Evolutionary conservation across 2,888 invertebrate genomes (phyloP), one percentile per base, ranked within the genome.

Genomic region (Aleiodes testaceus): DNA sequence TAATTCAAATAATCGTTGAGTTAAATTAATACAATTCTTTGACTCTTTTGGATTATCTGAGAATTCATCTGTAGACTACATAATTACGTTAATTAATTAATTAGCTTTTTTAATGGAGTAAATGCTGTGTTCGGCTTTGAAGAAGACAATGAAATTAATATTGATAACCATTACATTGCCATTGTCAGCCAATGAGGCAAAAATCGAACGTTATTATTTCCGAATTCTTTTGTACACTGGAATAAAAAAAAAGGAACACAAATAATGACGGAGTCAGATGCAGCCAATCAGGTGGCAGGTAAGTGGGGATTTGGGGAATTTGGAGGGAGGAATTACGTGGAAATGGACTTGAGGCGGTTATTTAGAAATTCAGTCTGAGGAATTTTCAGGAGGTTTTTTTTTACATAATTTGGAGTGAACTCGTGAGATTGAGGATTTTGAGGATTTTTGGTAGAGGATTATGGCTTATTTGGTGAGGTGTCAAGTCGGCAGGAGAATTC

Each of bases 381-480:
- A 14, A 36, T 18, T 18, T 5, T 11, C 20, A 50, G 26, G 36
- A n/a, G 61, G n/a, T 49, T 5, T 30, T 42, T 49, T 66, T 68
- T 68, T 68, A 68, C 49, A 68, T 68, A 68, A 68, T 68, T 59
- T 18, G 2, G 26, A 26, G 26, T 2, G 42, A 26, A n/a, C 3
- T 18, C 30, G n/a, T 4, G 16, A 14, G 18, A 0, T 4, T 22
- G 22, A 36, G 45, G 47, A 26, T 61, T 20, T 49, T 22, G 26
- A 26, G 14, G 14, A 16, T 36, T 36, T 47, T 30, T 18, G 0
- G n/a, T 45, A 18, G 18, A 14, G 47, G 49, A 20, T 69, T 5
- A 77, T 77, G 77, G 76, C 77, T 44, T 72, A 76, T 66, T 69
- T 75, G 18, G 64, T 73, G 20, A 66, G 75, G 55, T 77, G 69